Evolutionary conservation across 2,888 invertebrate species (phyloP), one percentile per base, ranked within the genome.

Genomic region (Melinaea marsaeus): DNA sequence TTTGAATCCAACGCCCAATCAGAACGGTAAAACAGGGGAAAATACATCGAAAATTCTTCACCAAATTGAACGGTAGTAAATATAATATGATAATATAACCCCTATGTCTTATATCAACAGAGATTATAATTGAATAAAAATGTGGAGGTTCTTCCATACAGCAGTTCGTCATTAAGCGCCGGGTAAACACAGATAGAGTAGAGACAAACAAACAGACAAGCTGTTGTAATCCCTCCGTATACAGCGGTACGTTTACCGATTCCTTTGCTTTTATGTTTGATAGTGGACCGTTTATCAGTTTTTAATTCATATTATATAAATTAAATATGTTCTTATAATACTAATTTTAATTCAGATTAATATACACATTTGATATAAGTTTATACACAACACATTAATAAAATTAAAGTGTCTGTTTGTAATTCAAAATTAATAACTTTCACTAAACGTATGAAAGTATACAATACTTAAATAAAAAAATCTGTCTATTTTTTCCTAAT

Each of bases 211-310:
- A 72, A 76, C 76, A 75, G 66, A 77, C 77, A 78, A 76, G 75
- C 75, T 75, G 72, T 69, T 71, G 73, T 79, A 78, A 83, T 81
- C 79, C 76, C 70, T 75, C 70, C 71, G 76, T 74, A 76, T 72
- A 80, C 75, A 64, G 63, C 47, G 60, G 64, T 54, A 60, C 65
- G 66, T 51, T 64, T 57, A 66, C 60, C 47, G 55, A 57, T 57
- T 60, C 62, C 63, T 66, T 64, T 37, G 60, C 60, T 66, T 54
- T 35, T 33, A 63, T 65, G 65, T 65, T 66, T 70, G 65, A 65
- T 56, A 58, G 60, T 61, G 61, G 62, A 59, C 64, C 59, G 60
- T 62, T 64, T 57, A 63, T 46, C 34, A 32, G 55, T 35, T 42
- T 45, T 55, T 13, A 46, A 33, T 42, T 58, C 11, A 22, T 51